Evolutionary conservation across 2,888 invertebrate genomes (phyloP).

Genomic region (Eugnorisma glareosa): DNA sequence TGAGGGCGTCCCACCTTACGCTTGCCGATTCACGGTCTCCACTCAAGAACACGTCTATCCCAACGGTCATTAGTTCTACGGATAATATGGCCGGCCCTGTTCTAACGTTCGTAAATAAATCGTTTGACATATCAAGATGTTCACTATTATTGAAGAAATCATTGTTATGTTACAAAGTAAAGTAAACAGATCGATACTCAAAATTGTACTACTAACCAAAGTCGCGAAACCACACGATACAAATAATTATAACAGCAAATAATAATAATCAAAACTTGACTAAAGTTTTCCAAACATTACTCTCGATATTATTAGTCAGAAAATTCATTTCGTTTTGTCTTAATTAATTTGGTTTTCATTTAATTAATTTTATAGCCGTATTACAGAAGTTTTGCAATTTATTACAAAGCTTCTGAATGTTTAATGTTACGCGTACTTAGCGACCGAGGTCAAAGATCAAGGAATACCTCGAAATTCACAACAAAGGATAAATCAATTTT

Average conservation of each 20-base stretch:
- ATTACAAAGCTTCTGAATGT: slow-evolving; percentile 14
- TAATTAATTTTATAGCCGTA: slow-evolving; percentile 27
- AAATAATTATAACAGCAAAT: slow-evolving; percentile 19
- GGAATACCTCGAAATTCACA: background rate
- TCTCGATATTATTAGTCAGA: background rate
- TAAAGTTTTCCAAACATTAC: background rate
- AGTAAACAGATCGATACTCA: background rate
- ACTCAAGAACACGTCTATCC: too few species aligned
- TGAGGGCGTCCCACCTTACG: too few species aligned
- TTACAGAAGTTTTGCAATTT: slow-evolving; percentile 38
- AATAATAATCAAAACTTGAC: slow-evolving; percentile 11
- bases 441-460: background rate
- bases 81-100: too few species aligned
- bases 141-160: background rate
- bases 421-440: slow-evolving; percentile 6
- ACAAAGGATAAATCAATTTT: background rate
- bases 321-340: slow-evolving; percentile 23
- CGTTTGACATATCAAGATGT: background rate
- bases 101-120: background rate
- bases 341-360: slow-evolving; percentile 41
- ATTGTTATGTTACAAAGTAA: background rate
- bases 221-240: background rate
- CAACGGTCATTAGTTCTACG: too few species aligned
- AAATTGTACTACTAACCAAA: background rate
- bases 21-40: too few species aligned